phyloP scores from a whole-genome alignment of 2,113 vertebrate species.

The Varanus salvator region DNA sequence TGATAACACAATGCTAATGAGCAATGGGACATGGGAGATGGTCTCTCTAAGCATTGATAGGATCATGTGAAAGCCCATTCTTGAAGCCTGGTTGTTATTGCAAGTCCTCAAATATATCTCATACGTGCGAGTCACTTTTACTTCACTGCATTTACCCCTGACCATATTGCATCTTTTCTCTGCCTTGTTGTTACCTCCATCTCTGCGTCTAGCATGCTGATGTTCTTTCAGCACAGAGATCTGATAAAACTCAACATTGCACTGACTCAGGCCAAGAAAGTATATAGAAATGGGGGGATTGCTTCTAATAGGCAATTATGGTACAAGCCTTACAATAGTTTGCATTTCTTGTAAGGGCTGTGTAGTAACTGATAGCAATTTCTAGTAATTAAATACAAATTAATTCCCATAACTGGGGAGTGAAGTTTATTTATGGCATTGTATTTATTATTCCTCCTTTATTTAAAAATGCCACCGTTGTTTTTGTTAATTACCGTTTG shows the following conservation, averaged over 20 bases:
- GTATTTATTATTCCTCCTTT: slow-evolving; percentile 77
- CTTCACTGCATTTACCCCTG: background rate
- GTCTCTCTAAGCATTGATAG: background rate
- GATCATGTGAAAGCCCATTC: background rate
- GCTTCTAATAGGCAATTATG: slow-evolving; percentile 64
- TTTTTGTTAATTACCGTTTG: slow-evolving; percentile 81
- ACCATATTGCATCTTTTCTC: background rate
- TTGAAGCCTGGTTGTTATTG: background rate
- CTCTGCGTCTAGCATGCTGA: rapidly evolving
- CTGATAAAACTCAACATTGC: rapidly evolving
- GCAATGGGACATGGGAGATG: background rate
- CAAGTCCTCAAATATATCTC: background rate
- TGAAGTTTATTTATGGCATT: slow-evolving; percentile 80
- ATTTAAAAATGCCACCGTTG: slow-evolving; percentile 74
- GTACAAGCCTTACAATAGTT: slow-evolving; percentile 57
- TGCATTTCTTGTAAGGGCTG: slow-evolving; percentile 72
- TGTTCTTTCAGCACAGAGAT: background rate
- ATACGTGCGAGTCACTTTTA: background rate
- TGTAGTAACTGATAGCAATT: slow-evolving; percentile 79
- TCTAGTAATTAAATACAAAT: slow-evolving; percentile 83
- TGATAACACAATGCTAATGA: background rate
- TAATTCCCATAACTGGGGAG: slow-evolving; percentile 77
- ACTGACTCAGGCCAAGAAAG: background rate
- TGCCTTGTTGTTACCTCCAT: rapidly evolving
- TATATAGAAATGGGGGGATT: background rate